Evolutionary conservation across 2,888 invertebrate genomes (phyloP).

Genomic region (Nomada lathburiana): DNA sequence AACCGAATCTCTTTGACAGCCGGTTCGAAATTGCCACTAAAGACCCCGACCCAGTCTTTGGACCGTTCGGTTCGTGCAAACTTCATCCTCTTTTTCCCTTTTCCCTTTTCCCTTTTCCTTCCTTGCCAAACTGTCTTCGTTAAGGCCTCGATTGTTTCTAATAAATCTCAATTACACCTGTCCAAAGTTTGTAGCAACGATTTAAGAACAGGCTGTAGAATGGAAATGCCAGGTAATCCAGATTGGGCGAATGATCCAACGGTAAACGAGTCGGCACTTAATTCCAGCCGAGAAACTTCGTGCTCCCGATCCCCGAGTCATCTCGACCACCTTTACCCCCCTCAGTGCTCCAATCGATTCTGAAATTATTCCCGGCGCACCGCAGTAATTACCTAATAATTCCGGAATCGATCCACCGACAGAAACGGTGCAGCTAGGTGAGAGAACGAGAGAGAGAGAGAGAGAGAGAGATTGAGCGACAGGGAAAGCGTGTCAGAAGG

Average conservation of each 20-base stretch:
- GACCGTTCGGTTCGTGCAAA: no score
- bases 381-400: constrained; percentile 73
- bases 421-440: constrained; percentile 50
- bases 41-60: neutral
- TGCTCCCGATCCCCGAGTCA: constrained; percentile 21
- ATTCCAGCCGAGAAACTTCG: constrained; percentile 43
- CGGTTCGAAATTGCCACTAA: neutral
- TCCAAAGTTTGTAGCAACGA: neutral
- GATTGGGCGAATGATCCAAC: constrained; percentile 34
- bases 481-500: constrained; percentile 12
- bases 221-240: neutral
- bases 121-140: no score
- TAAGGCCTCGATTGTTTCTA: neutral
- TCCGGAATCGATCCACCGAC: constrained; percentile 62
- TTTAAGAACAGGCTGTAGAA: constrained; percentile 3
- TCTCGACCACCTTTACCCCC: neutral
- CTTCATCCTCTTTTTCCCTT: no score
- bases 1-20: constrained; percentile 1
- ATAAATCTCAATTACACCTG: neutral
- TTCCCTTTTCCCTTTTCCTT: no score
- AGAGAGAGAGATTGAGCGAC: neutral
- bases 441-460: neutral
- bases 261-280: constrained; percentile 49
- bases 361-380: constrained; percentile 67
- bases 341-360: constrained; percentile 61